Base-by-base conservation (phyloP, 2,113 vertebrate species). In the Pseudorectes ferrugineus region DNA sequence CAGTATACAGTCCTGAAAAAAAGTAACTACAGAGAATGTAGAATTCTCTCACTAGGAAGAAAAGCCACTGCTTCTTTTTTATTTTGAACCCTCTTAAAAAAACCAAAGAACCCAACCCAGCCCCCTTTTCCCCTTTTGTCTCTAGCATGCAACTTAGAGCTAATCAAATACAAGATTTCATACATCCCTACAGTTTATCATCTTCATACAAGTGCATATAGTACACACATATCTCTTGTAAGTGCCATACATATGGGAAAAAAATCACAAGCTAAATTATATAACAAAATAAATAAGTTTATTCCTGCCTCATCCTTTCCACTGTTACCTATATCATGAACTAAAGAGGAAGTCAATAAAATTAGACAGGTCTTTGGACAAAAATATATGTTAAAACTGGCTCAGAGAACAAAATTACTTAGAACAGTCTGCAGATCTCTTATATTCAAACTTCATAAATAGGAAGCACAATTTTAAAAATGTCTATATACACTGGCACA, bases 251-350 rank as follows among this genome's bases (percentile, higher is more conserved):
- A 84, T 61, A 93, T 83, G 90, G 92, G 95, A 91, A 96, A 93
- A 92, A 87, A 87, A 58, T 63, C 93, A 93, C 91, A 91, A 95
- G 65, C 90, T 97, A 96, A 97, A 89, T 96, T 96, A 84, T 81
- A 52, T 93, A 85, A 97, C 71, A 97, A 98, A 98, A 98, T 98
- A 98, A 97, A 97, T 97, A 97, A 86, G 91, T 96, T 97, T 97
- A 96, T 97, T 90, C 97, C 66, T 91, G 93, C 91, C 92, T 97
- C 57, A 66, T 38, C 62, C 63, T 74, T 91, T 93, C 66, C 54
- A 80, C 95, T 95, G 86, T 96, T 96, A 96, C 68, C 91, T 97
- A 79, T 88, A 94, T 93, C 42, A 92, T 55, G 48, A 96, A 92
- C 65, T 40, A 96, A 97, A 89, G 23, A 94, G 70, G 82, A 95